phyloP scores from a whole-genome alignment of 2,113 vertebrate species.

The Probosciger aterrimus region DNA sequence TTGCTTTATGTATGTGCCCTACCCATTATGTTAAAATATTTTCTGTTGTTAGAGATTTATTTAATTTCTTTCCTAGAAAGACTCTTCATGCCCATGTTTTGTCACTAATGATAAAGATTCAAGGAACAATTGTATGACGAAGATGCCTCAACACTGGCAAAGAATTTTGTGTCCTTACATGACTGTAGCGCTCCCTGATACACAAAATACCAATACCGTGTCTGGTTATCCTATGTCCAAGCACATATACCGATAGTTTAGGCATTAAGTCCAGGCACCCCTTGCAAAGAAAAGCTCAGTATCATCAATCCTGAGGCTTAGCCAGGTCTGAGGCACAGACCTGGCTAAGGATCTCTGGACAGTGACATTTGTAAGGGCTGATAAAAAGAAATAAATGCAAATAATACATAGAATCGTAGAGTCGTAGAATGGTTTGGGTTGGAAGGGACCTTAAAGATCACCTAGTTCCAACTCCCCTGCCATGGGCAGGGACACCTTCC shows the following conservation, averaged over 20 bases:
- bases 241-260: accelerated
- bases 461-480: background rate
- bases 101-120: background rate
- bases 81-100: background rate
- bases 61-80: background rate
- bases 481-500: background rate
- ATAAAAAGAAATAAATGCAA: background rate
- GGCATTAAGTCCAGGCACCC: background rate
- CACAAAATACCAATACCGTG: accelerated
- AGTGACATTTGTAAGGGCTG: background rate
- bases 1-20: background rate
- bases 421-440: background rate
- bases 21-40: background rate
- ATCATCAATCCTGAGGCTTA: background rate
- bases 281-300: background rate
- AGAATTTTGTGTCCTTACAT: background rate
- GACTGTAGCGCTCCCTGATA: accelerated
- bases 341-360: background rate
- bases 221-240: background rate
- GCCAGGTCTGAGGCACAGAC: no score
- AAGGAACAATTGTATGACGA: background rate
- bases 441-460: background rate
- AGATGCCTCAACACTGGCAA: background rate
- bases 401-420: background rate
- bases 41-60: background rate